Base-by-base conservation (phyloP, 2,888 invertebrate species). In the Drosophila anomalipes region DNA sequence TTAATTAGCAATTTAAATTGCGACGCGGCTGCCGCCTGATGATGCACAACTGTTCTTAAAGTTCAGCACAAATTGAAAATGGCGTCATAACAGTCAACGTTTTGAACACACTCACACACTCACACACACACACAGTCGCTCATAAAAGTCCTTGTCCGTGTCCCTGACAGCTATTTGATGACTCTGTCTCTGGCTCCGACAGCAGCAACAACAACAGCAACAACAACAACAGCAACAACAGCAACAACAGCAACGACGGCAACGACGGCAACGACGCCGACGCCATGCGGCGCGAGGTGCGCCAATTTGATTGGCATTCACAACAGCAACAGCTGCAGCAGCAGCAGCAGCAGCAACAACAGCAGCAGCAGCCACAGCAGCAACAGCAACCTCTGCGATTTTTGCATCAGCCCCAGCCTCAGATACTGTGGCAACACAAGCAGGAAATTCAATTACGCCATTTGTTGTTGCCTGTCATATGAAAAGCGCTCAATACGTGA, bases 261-360 rank as follows among this genome's bases (percentile, higher is more conserved):
- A 28, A 30, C 51, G 2, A 4, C 47, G 5, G 12, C 44, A 47
- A 9, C 53, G 63, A 63, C 64, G 63, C 41, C 65, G 70, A 68
- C 72, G 69, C 66, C 82, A 77, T 82, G 82, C 26, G 73, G 70
- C 52, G 82, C 68, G 77, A 82, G 74, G 82, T 85, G 90, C 82
- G 85, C 86, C 90, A 84, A 89, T 89, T 85, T 85, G 85, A 85
- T 85, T 85, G 85, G 85, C 90, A 84, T 84, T 84, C 78, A 69
- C 70, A 74, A 71, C 65, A 70, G 53, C 74, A 65, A 53, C 78
- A 83, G 49, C 61, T 28, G 30, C 61, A 33, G 16, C 61, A 41
- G n/a, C 57, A 39, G 12, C 62, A 9, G 14, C 28, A 2, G 7
- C 35, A 30, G 1, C 73, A 16, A 26, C 74, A 65, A 53, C 78